A percentile compares a stretch with the other conserved stretches of the same genome.
Evolutionary conservation across 2,113 vertebrate genomes (phyloP).

Genomic region (Spea bombifrons): DNA sequence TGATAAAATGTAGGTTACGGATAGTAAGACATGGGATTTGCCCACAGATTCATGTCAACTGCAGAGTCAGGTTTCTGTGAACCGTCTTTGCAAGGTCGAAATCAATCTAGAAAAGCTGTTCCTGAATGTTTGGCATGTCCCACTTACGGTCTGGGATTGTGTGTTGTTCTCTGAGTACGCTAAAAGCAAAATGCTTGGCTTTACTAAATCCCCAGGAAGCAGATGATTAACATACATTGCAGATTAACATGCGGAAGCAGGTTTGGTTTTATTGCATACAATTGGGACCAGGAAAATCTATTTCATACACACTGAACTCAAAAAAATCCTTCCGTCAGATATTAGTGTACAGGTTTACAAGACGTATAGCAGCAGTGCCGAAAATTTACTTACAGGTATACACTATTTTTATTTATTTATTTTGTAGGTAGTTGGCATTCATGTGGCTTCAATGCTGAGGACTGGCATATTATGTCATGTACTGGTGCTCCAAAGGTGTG

Average conservation of each 20-base stretch:
- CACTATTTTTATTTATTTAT: too few species aligned
- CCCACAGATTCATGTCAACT: constrained; percentile 17
- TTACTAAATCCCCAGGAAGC: constrained; percentile 46
- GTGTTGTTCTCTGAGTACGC: constrained; percentile 27
- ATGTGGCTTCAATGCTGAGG: too few species aligned
- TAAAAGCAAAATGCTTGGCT: constrained; percentile 41
- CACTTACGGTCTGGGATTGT: constrained; percentile 36
- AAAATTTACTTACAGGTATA: too few species aligned
- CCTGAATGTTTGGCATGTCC: constrained; percentile 34
- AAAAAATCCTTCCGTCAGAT: too few species aligned
- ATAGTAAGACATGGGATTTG: constrained; percentile 1
- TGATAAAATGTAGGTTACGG: background rate
- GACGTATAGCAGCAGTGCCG: too few species aligned
- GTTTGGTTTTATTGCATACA: constrained; percentile 23
- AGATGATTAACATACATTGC: constrained; percentile 45
- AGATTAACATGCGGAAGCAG: constrained; percentile 37
- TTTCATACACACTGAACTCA: background rate
- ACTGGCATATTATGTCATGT: too few species aligned
- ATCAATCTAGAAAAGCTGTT: constrained; percentile 26
- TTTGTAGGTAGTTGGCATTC: too few species aligned
- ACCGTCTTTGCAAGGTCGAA: constrained; percentile 13
- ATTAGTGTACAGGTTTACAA: too few species aligned
- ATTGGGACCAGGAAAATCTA: constrained; percentile 4
- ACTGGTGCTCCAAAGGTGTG: too few species aligned
- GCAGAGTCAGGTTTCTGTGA: constrained; percentile 12